Conservation (phyloP, 2,888 invertebrate genomes). For the Alitta virens region DNA sequence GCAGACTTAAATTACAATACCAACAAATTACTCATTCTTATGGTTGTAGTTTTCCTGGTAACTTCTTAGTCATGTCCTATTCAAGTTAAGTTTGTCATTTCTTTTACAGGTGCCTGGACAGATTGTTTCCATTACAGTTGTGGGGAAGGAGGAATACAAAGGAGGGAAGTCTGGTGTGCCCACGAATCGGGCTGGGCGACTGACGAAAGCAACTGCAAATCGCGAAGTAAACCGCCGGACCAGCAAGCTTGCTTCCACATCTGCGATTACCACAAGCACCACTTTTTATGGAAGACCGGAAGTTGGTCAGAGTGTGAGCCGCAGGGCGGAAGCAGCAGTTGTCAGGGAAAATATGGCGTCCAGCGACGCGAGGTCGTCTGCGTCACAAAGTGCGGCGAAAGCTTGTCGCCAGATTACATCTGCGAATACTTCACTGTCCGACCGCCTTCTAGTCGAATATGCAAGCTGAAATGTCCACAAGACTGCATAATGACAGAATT, state of each 20-base stretch:
- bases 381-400: constrained; percentile 17
- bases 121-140: constrained; percentile 21
- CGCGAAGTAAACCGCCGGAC: background rate
- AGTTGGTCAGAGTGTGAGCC: constrained; percentile 23
- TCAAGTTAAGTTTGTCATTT: no score
- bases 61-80: no score
- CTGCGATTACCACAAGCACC: constrained; percentile 26
- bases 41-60: no score
- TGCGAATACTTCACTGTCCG: constrained; percentile 17
- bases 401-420: constrained; percentile 2
- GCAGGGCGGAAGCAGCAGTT: background rate
- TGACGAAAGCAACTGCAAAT: constrained; percentile 12
- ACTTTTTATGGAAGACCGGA: constrained; percentile 24
- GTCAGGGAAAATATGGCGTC: constrained; percentile 12
- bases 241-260: constrained; percentile 25
- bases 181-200: constrained; percentile 14
- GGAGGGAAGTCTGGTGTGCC: constrained; percentile 21
- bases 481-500: constrained; percentile 26
- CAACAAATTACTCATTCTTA: no score
- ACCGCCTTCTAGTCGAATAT: constrained; percentile 16
- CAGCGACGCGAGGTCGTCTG: constrained; percentile 50
- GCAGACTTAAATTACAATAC: no score
- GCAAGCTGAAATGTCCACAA: constrained; percentile 21
- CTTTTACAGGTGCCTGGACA: constrained; percentile 26
- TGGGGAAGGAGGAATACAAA: constrained; percentile 26